phyloP scores from a whole-genome alignment of 1,140 invertebrate genomes.

The Cydia amplana region DNA sequence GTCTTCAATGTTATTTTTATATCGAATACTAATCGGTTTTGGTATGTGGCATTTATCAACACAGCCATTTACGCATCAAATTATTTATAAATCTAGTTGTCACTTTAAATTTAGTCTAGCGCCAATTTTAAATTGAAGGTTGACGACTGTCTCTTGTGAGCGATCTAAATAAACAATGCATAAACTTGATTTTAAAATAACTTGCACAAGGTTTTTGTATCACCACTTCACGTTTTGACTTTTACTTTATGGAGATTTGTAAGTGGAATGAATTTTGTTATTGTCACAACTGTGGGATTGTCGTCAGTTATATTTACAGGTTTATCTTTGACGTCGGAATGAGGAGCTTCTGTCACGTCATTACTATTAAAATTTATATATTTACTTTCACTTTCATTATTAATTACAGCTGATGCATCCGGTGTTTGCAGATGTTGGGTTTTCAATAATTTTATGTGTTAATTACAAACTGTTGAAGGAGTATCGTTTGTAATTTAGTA shows the following conservation, averaged over 20 bases:
- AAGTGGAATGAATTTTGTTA: constrained; percentile 75
- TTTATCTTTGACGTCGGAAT: constrained; percentile 66
- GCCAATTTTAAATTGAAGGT: constrained; percentile 36
- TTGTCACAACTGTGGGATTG: constrained; percentile 58
- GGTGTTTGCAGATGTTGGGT: constrained; percentile 71
- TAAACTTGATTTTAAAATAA: constrained; percentile 69
- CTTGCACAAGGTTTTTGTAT: constrained; percentile 70
- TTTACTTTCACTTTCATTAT: constrained; percentile 59
- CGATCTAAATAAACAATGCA: constrained; percentile 65
- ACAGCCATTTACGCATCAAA: constrained; percentile 13
- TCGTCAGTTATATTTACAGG: constrained; percentile 68
- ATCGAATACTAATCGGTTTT: not conserved
- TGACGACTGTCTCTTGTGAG: constrained; percentile 50
- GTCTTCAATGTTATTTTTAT: constrained; percentile 40
- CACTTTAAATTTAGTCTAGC: constrained; percentile 32
- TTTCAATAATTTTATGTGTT: constrained; percentile 41
- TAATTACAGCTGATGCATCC: constrained; percentile 71
- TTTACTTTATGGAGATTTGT: constrained; percentile 63
- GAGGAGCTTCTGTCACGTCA: constrained; percentile 71
- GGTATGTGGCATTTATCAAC: constrained; percentile 1
- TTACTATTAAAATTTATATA: constrained; percentile 54
- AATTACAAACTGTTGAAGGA: constrained; percentile 38
- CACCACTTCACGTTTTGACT: constrained; percentile 67
- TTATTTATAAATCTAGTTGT: constrained; percentile 32
- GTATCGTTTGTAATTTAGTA: constrained; percentile 23